Base-by-base conservation (phyloP, 2,888 invertebrate species). In the Tromatobia lineatoria region DNA sequence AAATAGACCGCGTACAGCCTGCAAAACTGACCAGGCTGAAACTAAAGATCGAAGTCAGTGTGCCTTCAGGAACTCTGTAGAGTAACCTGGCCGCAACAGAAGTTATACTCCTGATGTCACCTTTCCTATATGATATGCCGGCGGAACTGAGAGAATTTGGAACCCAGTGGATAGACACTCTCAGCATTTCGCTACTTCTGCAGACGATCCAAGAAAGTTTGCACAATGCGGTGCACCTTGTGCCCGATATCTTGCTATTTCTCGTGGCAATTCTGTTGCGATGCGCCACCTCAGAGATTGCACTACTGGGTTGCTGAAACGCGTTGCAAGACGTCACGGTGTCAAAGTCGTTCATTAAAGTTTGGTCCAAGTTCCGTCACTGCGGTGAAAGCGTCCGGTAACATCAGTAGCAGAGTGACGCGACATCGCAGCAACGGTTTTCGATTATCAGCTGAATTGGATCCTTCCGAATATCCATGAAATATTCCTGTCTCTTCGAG, bases 341-440 rank as follows among this genome's bases (percentile, higher is more conserved):
- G 67, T 88, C 88, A 83, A 88, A 87, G 90, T 90, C 88, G 90
- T 90, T 91, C 91, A 90, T 91, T 90, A 90, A 91, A 91, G 88
- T 92, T 91, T 90, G 85, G 70, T 87, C 86, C 88, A 89, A 90
- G 88, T 90, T 89, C 87, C 85, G 87, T 50, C n/a, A 20, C 69
- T 73, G 57, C 69, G 57, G 82, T 50, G 70, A 79, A 81, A 54
- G 50, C 71, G 54, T 45, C 73, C 50, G 54, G 79, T 75, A 82
- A 85, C 74, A 74, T 54, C 69, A 73, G 67, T 76, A 29, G 25
- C 73, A 69, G 47, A 13, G 57, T 4, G 52, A 59, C 74, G n/a
- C 59, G 61, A n/a, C 8, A 25, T 45, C 23, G n/a, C 47, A 10
- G 34, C 20, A 52, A n/a, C 50, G 15, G 20, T 61, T 29, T 45